These are phyloP conservation scores for Drosophila paranaensis DNA, from an alignment of 2,888 invertebrate species.

Conservation along the genomic window DNA sequence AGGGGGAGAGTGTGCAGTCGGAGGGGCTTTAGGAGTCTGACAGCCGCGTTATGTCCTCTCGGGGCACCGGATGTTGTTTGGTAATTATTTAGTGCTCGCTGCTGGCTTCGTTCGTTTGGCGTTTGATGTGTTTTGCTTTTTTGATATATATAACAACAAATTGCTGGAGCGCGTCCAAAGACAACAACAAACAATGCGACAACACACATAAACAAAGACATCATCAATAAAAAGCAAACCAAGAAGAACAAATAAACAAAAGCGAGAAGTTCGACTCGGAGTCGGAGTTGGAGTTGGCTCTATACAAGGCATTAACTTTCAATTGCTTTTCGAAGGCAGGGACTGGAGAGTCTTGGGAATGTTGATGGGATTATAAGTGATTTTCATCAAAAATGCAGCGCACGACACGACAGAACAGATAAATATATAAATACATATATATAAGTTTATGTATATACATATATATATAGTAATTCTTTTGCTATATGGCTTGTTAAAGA, in stretches of 20 bases:
- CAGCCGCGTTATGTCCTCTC: slow-evolving; percentile 67
- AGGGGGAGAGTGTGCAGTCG: background rate
- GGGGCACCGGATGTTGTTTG: slow-evolving; percentile 77
- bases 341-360: slow-evolving; percentile 66
- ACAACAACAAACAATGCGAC: slow-evolving; percentile 74
- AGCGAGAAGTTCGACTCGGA: slow-evolving; percentile 13
- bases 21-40: slow-evolving; percentile 23
- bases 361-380: slow-evolving; percentile 79
- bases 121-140: slow-evolving; percentile 77
- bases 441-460: slow-evolving; percentile 3
- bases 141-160: slow-evolving; percentile 73
- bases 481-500: slow-evolving; percentile 73
- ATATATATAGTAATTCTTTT: slow-evolving; percentile 35
- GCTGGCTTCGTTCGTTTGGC: slow-evolving; percentile 49
- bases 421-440: slow-evolving; percentile 7
- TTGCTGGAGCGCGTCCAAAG: slow-evolving; percentile 75
- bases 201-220: slow-evolving; percentile 79
- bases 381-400: slow-evolving; percentile 80
- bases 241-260: slow-evolving; percentile 61
- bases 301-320: slow-evolving; percentile 60
- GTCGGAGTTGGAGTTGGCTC: slow-evolving; percentile 12
- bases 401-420: slow-evolving; percentile 61
- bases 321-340: slow-evolving; percentile 54
- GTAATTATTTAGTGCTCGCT: slow-evolving; percentile 76
- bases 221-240: slow-evolving; percentile 74